phyloP scores from a whole-genome alignment of 2,797 vertebrate genomes.

The Parauchenoglanis punctatus region DNA sequence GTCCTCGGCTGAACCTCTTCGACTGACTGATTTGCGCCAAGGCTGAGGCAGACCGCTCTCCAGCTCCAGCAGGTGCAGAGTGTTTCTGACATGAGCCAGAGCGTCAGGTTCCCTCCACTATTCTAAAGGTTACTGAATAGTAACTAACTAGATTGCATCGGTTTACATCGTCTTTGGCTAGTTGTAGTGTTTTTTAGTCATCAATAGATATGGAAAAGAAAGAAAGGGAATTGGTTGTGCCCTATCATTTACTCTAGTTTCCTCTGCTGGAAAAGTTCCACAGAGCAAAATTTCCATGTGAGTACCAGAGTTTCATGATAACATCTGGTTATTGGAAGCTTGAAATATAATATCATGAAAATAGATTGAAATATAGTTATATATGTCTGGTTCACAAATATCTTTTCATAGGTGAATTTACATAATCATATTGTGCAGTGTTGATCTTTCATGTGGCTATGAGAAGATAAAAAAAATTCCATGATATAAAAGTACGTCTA shows the following conservation, averaged over 20 bases:
- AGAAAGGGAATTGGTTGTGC: background rate
- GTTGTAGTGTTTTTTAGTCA: background rate
- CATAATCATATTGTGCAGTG: background rate
- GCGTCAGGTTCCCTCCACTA: slow-evolving; percentile 62
- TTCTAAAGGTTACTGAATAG: slow-evolving; percentile 71
- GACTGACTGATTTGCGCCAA: slow-evolving; percentile 62
- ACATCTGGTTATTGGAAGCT: slow-evolving; percentile 3
- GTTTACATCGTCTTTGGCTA: slow-evolving; percentile 11
- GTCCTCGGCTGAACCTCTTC: slow-evolving; percentile 70
- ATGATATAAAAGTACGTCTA: background rate
- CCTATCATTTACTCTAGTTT: slow-evolving; percentile 15
- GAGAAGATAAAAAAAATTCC: slow-evolving; percentile 2
- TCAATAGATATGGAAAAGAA: slow-evolving; percentile 11
- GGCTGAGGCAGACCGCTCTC: slow-evolving; percentile 54
- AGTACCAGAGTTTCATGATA: background rate
- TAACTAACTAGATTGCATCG: slow-evolving; percentile 36
- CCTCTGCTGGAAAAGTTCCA: slow-evolving; percentile 15
- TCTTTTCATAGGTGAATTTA: background rate
- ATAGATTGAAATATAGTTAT: background rate
- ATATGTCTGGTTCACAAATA: background rate
- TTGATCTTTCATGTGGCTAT: slow-evolving; percentile 2
- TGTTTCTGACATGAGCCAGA: slow-evolving; percentile 68
- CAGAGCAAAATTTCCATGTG: background rate
- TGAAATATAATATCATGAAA: slow-evolving; percentile 5
- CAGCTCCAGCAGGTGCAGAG: slow-evolving; percentile 74